Conservation (phyloP, 2,797 vertebrate species). For the Xyrichtys novacula region DNA sequence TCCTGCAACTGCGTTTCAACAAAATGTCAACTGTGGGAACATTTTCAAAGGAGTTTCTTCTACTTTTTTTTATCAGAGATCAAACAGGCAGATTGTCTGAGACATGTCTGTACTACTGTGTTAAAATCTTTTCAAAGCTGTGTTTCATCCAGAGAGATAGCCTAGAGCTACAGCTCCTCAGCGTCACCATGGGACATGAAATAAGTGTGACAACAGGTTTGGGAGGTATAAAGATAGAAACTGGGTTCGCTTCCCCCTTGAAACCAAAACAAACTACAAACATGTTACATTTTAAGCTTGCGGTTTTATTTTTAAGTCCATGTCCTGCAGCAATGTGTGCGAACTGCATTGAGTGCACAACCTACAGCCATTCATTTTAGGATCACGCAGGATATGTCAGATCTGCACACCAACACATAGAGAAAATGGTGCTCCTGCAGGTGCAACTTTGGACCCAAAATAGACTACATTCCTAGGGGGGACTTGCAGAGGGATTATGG, state of each 20-base stretch:
- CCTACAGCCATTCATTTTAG: slow-evolving; percentile 3
- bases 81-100: slow-evolving; percentile 32
- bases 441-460: slow-evolving; percentile 58
- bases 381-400: slow-evolving; percentile 20
- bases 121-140: slow-evolving; percentile 55
- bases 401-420: slow-evolving; percentile 23
- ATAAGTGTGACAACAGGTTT: slow-evolving; percentile 39
- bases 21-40: slow-evolving; percentile 11
- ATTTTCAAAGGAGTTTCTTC: slow-evolving; percentile 15
- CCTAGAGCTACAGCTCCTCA: slow-evolving; percentile 21
- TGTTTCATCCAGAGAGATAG: slow-evolving; percentile 54
- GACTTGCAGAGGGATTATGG: slow-evolving; percentile 32
- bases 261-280: slow-evolving; percentile 3
- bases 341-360: neutral
- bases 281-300: neutral
- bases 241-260: neutral
- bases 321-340: neutral
- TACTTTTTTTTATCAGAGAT: slow-evolving; percentile 40
- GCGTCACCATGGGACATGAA: slow-evolving; percentile 38
- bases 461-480: slow-evolving; percentile 46
- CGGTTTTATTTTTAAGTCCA: neutral
- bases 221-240: slow-evolving; percentile 18
- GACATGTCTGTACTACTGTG: slow-evolving; percentile 25
- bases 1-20: slow-evolving; percentile 20
- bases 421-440: slow-evolving; percentile 49